Percentiles rank a stretch among this genome's conserved stretches.
Evolutionary conservation across 2,113 vertebrate species (phyloP).

Genomic region (Gavialis gangeticus): DNA sequence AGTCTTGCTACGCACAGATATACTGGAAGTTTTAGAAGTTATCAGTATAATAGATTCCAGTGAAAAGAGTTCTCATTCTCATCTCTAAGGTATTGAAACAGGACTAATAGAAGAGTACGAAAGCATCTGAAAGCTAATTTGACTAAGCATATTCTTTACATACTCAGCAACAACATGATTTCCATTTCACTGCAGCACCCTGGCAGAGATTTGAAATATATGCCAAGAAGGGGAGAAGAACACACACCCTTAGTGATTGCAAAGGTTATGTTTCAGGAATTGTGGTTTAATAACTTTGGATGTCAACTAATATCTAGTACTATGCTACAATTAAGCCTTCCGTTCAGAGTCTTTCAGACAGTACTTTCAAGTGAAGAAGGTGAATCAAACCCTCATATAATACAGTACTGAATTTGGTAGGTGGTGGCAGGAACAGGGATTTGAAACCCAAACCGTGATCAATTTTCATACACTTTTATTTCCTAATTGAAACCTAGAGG

Average conservation of each 20-base stretch:
- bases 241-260: background rate
- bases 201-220: background rate
- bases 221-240: background rate
- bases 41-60: background rate
- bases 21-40: background rate
- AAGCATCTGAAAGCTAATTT: background rate
- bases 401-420: background rate
- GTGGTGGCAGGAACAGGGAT: background rate
- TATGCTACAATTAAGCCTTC: background rate
- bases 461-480: too few species aligned
- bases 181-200: background rate
- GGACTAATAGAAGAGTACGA: background rate
- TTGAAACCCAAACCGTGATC: background rate
- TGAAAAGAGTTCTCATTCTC: background rate
- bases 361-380: background rate
- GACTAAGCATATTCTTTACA: background rate
- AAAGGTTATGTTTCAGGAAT: background rate
- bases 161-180: background rate
- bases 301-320: background rate
- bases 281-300: background rate
- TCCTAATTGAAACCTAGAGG: too few species aligned
- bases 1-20: background rate
- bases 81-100: background rate
- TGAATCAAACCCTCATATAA: background rate
- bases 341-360: background rate